Evolutionary conservation across 2,113 vertebrate species (phyloP), one percentile per base, ranked within the genome.

Genomic region (Mustelus asterias): DNA sequence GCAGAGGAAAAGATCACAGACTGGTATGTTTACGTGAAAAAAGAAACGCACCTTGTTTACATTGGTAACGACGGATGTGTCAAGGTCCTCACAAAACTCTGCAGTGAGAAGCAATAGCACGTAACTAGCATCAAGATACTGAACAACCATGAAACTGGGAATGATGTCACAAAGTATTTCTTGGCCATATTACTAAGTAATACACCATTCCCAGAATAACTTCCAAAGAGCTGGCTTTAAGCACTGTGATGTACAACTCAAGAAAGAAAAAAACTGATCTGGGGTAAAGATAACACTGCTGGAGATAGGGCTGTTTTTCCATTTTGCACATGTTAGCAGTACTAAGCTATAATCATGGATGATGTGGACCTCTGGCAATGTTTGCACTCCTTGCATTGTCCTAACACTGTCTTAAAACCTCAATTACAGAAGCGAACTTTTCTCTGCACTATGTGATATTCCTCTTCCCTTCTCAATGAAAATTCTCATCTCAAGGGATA

Each of bases 1-100:
- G 97, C 98, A 98, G 97, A 98, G 98, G 98, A 99, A 99, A 97
- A 98, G 98, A 95, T 98, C 98, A 96, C 98, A 97, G 97, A 98
- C 98, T 97, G 98, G 98, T 97, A 98, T 98, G 98, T 98, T 97
- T 96, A 98, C 98, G 97, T 97, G 96, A 97, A 96, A 86, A 86
- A 96, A 33, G 65, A 18, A 83, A 83, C 5, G 95, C 96, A 65
- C 96, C 96, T 96, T 94, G 41, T 96, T 96, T 41, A 0, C 70
- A 86, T 58, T 97, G 96, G 96, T 92, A 95, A 86, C 96, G 95
- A 96, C 94, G 96, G 96, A 96, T 96, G 94, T 95, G 95, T 96
- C 96, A 97, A 97, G 97, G 96, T 97, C 96, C 44, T 72, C 96
- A 95, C 13, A 29, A n/a, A 96, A 96, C 85, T 96, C 96, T 95